Evolutionary conservation across 2,113 vertebrate genomes (phyloP), one percentile per base, ranked within the genome.

Genomic region (Choloepus hoffmanni): DNA sequence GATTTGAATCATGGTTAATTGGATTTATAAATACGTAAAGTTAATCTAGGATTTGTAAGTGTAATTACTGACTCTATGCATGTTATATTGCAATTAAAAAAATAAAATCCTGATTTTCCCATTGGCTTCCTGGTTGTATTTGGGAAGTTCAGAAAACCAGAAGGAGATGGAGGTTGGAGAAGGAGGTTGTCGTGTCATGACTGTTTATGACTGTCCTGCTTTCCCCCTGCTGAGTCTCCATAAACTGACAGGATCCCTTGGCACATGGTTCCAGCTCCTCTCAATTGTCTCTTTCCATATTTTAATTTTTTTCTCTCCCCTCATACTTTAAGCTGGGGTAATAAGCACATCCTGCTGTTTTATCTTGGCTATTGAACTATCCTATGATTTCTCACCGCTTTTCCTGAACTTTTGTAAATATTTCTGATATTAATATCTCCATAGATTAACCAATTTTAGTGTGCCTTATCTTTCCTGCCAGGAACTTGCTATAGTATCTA

Each of bases 141-240:
- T 40, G n/a, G 43, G 55, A 67, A 77, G 68, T 63, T 55, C 10
- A 23, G 21, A 65, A 65, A 24, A 26, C 7, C 36, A 55, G 58
- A 23, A 43, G 21, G 58, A 53, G 11, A 33, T 14, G 16, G 58
- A 82, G 2, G 19, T 28, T 67, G 5, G 8, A 53, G 19, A 33
- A 45, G 53, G 7, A 9, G 7, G n/a, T 6, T 1, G 3, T 30
- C 13, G 10, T 6, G 58, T 23, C 21, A 60, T 60, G 7, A 1
- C 6, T 23, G 19, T 19, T 23, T 60, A 60, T 60, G 19, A 7
- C 6, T 23, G 19, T 24, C 5, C n/a, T 24, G 33, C 58, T 33
- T n/a, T 8, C 18, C 58, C n/a, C 7, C 9, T 67, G 26, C 19
- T 12, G 18, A 24, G 30, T 79, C 30, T 12, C 30, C 48, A 7